phyloP scores from a whole-genome alignment of 2,888 invertebrate genomes.

The Catocala nupta region DNA sequence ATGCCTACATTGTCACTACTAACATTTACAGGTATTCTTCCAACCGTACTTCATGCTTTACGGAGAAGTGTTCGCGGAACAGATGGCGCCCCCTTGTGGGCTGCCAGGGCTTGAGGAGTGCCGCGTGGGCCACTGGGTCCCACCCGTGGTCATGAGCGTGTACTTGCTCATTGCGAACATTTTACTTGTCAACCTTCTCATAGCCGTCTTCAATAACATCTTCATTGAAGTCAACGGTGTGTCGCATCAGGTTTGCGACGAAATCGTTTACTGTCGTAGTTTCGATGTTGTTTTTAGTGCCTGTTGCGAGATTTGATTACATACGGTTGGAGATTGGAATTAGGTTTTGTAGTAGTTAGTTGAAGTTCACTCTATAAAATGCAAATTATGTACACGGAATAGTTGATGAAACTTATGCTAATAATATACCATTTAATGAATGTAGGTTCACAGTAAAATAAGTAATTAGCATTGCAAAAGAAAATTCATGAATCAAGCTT shows the following conservation, averaged over 20 bases:
- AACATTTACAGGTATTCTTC: constrained; percentile 93
- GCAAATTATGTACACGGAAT: too few species aligned
- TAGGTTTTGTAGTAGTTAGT: constrained; percentile 27
- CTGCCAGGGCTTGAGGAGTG: constrained; percentile 91
- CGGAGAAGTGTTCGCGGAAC: constrained; percentile 99
- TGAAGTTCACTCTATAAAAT: constrained; percentile 18
- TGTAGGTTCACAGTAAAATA: too few species aligned
- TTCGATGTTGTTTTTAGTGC: constrained; percentile 65
- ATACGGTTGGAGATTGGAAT: constrained; percentile 34
- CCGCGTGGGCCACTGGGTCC: constrained; percentile 97
- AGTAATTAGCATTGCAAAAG: too few species aligned
- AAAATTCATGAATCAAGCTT: too few species aligned
- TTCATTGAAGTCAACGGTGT: constrained; percentile 98
- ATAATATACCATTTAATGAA: too few species aligned
- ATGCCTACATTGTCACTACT: constrained; percentile 46
- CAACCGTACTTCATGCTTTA: constrained; percentile 99
- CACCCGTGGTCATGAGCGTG: constrained; percentile 97
- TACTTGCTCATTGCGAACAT: constrained; percentile 99
- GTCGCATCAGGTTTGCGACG: constrained; percentile 94
- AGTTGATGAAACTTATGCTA: too few species aligned
- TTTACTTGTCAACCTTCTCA: constrained; percentile 97
- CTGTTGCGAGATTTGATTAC: constrained; percentile 84
- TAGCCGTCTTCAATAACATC: constrained; percentile 99
- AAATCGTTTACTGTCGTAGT: constrained; percentile 60
- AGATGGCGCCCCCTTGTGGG: constrained; percentile 97